Percentiles rank a stretch among this genome's conserved stretches.
Conservation (phyloP, 2,888 invertebrate genomes). For the Drosophila histrio region DNA sequence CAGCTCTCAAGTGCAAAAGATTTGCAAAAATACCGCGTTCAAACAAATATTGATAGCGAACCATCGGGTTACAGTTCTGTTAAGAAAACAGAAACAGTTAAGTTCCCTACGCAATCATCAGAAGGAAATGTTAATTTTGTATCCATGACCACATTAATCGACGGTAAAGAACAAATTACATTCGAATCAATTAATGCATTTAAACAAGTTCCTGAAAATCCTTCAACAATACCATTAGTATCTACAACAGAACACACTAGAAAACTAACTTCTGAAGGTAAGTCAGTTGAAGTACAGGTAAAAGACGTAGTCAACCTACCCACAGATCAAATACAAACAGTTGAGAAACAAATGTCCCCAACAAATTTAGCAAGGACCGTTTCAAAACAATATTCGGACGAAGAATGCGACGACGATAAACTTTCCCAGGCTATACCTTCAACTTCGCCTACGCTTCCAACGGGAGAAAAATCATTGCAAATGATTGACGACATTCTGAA, state of each 20-base stretch:
- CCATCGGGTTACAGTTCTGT: background rate
- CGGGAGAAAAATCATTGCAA: background rate
- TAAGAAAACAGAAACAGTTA: background rate
- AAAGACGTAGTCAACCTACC: background rate
- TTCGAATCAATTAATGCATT: background rate
- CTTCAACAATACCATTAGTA: background rate
- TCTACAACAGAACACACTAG: background rate
- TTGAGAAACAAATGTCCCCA: background rate
- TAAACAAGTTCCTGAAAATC: background rate
- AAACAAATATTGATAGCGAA: background rate
- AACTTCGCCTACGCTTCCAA: background rate
- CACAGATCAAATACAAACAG: background rate
- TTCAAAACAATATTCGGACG: constrained; percentile 6
- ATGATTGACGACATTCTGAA: background rate
- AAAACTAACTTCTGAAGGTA: background rate
- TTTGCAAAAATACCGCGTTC: background rate
- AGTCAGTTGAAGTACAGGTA: background rate
- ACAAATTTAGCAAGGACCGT: background rate
- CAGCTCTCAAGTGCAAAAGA: constrained; percentile 14
- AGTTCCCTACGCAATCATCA: constrained; percentile 37
- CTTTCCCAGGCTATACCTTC: background rate
- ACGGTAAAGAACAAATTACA: background rate
- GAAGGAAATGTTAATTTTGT: background rate
- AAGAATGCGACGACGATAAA: constrained; percentile 5
- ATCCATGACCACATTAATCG: background rate